Percentiles rank a stretch among this genome's conserved stretches.
These are phyloP conservation scores for Pseudorhiza aurosa DNA, from an alignment of 30 jellyfish, hydroid and myxozoan genomes.

Conservation along the genomic window DNA sequence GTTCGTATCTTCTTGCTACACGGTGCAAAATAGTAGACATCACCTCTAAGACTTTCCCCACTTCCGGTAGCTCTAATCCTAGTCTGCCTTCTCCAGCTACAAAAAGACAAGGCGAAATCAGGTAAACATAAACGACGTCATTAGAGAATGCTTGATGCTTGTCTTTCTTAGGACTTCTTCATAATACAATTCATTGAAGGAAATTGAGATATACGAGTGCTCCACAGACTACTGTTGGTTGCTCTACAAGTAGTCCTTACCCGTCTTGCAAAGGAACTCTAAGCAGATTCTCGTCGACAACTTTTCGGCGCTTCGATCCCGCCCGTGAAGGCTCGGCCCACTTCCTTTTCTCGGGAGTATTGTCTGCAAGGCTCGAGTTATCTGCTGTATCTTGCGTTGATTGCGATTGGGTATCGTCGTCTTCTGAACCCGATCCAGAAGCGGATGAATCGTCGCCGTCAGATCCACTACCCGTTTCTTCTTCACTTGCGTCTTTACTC, in stretches of 20 bases:
- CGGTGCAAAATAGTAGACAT: slow-evolving; percentile 96
- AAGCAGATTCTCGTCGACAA: slow-evolving; percentile 80
- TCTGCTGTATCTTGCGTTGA: slow-evolving; percentile 66
- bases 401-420: slow-evolving; percentile 44
- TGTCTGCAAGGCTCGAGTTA: slow-evolving; percentile 34
- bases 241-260: slow-evolving; percentile 57
- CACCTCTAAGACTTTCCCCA: slow-evolving; percentile 97
- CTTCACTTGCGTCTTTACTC: slow-evolving; percentile 52
- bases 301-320: slow-evolving; percentile 72
- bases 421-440: slow-evolving; percentile 57
- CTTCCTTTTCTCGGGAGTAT: slow-evolving; percentile 57
- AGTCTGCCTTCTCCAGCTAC: slow-evolving; percentile 95
- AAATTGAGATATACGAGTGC: not conserved
- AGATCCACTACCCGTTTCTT: slow-evolving; percentile 52
- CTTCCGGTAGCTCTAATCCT: slow-evolving; percentile 78
- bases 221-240: not conserved
- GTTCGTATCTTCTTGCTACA: slow-evolving; percentile 96
- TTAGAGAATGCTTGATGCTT: not conserved
- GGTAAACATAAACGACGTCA: not conserved
- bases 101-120: not conserved
- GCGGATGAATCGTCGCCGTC: slow-evolving; percentile 50
- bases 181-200: not conserved
- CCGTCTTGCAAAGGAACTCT: slow-evolving; percentile 82
- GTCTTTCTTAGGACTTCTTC: too few relatives aligned
- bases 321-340: slow-evolving; percentile 12